phyloP scores from a whole-genome alignment of 2,113 vertebrate species.

The Motacilla alba region DNA sequence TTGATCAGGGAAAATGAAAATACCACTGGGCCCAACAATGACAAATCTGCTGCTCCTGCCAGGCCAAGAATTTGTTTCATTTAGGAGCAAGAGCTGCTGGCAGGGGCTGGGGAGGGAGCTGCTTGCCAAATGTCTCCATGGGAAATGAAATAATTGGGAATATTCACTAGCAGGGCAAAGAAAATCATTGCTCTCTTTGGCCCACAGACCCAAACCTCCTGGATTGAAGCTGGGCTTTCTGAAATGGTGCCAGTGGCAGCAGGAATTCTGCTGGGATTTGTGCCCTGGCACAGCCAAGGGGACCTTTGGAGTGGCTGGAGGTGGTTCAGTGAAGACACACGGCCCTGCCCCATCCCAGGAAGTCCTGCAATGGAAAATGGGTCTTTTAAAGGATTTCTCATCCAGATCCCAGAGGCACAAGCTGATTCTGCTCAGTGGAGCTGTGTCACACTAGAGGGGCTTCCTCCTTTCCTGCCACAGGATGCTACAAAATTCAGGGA shows the following conservation, averaged over 20 bases:
- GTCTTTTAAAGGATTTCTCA: neutral
- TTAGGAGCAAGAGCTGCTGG: constrained; percentile 25
- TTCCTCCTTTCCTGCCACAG: neutral
- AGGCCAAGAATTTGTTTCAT: constrained; percentile 11
- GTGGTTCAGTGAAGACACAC: neutral
- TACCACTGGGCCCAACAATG: neutral
- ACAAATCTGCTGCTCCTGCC: neutral
- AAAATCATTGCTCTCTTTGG: neutral
- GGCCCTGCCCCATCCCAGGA: neutral
- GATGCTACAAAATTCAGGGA: neutral
- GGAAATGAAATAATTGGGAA: constrained; percentile 50
- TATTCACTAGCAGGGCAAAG: neutral
- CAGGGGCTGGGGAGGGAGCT: constrained; percentile 8
- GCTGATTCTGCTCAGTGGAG: fast-evolving
- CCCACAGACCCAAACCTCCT: neutral
- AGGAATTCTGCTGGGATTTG: neutral
- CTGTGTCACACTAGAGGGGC: neutral
- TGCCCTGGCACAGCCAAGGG: neutral
- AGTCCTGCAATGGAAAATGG: neutral
- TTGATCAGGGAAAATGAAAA: constrained; percentile 24
- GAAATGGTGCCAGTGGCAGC: neutral
- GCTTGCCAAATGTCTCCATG: constrained; percentile 30
- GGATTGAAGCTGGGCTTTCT: neutral
- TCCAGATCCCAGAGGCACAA: neutral
- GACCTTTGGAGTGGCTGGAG: neutral